Percentiles rank a stretch among this genome's conserved stretches.
phyloP scores from a whole-genome alignment of 2,113 vertebrate species.

The Phainopepla nitens region DNA sequence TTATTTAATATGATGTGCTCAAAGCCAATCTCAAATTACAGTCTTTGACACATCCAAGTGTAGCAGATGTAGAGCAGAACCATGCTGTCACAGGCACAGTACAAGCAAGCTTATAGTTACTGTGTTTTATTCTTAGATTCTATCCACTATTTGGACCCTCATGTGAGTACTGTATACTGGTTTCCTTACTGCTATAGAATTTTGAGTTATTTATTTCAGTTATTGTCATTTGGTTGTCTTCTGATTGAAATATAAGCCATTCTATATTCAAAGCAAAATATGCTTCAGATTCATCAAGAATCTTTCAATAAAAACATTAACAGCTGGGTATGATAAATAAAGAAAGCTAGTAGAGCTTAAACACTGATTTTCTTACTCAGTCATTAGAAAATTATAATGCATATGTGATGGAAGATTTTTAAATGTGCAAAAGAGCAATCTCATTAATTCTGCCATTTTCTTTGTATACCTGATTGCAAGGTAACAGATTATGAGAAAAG shows the following conservation, averaged over 20 bases:
- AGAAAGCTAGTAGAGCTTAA: background rate
- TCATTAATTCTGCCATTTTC: background rate
- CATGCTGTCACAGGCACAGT: background rate
- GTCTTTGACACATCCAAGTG: background rate
- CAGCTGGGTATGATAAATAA: background rate
- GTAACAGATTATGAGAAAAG: background rate
- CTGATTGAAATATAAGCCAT: background rate
- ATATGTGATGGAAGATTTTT: background rate
- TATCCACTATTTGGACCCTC: background rate
- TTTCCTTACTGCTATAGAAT: background rate
- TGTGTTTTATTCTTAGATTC: background rate
- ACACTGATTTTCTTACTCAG: background rate
- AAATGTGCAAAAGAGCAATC: background rate
- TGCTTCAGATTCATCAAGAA: background rate
- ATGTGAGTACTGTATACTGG: background rate
- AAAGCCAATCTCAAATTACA: background rate
- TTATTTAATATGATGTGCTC: background rate
- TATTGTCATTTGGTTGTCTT: background rate
- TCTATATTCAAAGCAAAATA: background rate
- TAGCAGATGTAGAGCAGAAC: background rate
- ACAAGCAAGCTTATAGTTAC: background rate
- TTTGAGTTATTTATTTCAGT: background rate
- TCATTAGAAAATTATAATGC: background rate
- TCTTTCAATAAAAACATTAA: background rate
- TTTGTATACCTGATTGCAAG: background rate